These are phyloP conservation scores for Neotoxoptera formosana DNA, from an alignment of 1,140 invertebrate genomes.

Conservation along the genomic window DNA sequence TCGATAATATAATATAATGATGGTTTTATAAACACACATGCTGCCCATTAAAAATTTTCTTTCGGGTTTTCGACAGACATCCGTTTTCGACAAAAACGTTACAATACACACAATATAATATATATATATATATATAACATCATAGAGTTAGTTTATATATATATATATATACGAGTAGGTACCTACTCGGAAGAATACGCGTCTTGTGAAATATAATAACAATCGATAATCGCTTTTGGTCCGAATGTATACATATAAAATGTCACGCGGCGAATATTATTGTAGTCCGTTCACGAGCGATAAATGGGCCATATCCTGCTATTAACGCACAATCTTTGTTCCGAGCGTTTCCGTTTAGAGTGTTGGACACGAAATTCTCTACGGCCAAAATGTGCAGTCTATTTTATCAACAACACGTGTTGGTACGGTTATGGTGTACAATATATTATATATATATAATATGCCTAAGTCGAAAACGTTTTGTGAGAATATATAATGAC, in stretches of 20 bases:
- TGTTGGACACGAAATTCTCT: neutral
- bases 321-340: neutral
- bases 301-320: neutral
- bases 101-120: neutral
- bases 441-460: no score
- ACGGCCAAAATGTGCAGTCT: neutral
- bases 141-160: no score
- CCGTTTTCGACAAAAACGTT: neutral
- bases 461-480: neutral
- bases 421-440: no score
- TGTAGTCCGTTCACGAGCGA: neutral
- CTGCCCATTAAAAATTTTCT: neutral
- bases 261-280: neutral
- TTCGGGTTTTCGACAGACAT: neutral
- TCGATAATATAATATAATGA: neutral
- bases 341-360: neutral
- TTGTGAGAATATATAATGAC: neutral
- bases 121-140: neutral
- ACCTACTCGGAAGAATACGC: neutral
- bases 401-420: neutral
- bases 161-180: no score
- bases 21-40: neutral
- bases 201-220: neutral
- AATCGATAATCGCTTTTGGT: neutral
- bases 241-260: neutral